Evolutionary conservation across 2,113 vertebrate species (phyloP).

Genomic region (Camelus dromedarius): DNA sequence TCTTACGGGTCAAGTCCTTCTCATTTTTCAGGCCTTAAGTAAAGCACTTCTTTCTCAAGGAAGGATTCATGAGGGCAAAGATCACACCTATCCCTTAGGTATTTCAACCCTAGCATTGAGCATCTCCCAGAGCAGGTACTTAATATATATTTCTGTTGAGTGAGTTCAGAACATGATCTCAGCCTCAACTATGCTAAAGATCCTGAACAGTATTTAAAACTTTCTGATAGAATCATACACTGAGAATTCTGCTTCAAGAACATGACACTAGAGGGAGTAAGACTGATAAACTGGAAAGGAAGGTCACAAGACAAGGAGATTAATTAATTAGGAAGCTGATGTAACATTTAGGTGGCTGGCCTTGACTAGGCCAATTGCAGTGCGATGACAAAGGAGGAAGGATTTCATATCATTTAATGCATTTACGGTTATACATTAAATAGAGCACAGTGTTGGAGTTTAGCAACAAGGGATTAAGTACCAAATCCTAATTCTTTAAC

Average conservation of each 20-base stretch:
- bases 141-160: background rate
- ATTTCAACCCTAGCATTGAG: background rate
- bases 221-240: background rate
- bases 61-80: background rate
- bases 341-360: background rate
- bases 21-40: background rate
- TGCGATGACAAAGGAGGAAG: background rate
- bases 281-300: background rate
- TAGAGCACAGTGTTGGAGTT: background rate
- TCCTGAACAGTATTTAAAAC: constrained; percentile 18
- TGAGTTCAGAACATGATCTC: background rate
- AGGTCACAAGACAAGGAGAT: background rate
- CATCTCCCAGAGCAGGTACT: background rate
- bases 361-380: background rate
- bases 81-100: background rate
- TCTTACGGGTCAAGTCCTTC: background rate
- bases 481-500: constrained; percentile 13
- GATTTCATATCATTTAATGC: background rate
- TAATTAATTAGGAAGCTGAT: background rate
- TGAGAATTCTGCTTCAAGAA: background rate
- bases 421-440: background rate
- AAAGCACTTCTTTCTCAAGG: background rate
- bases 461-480: background rate
- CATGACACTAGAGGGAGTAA: background rate
- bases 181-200: background rate